phyloP scores from a whole-genome alignment of 2,797 vertebrate genomes.

The Danio kyathit region DNA sequence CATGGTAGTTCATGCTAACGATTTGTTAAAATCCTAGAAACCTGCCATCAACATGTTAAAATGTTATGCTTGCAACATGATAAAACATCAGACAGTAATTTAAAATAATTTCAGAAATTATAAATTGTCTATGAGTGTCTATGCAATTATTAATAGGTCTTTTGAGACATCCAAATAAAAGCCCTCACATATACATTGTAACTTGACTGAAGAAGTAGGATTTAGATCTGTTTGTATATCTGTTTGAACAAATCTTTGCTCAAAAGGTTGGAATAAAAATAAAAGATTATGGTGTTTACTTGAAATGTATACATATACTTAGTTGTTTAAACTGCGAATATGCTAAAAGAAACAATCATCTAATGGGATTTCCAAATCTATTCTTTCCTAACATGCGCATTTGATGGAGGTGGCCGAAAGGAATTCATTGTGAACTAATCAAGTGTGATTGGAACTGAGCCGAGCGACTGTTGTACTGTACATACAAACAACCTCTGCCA shows the following conservation, averaged over 20 bases:
- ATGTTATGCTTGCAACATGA: no score
- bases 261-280: constrained; percentile 22
- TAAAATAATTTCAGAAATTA: background rate
- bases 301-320: constrained; percentile 39
- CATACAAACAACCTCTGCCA: constrained; percentile 47
- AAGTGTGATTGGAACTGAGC: constrained; percentile 51
- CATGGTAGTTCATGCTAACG: no score
- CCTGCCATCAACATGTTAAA: no score
- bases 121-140: background rate
- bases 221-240: background rate
- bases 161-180: background rate
- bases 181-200: background rate
- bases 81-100: no score
- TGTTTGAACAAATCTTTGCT: constrained; percentile 37
- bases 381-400: constrained; percentile 9
- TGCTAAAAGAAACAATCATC: background rate
- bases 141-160: background rate
- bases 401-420: constrained; percentile 41
- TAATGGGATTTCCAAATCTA: background rate
- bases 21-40: no score
- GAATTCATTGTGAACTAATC: constrained; percentile 58
- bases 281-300: constrained; percentile 39
- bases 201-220: background rate
- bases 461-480: constrained; percentile 33
- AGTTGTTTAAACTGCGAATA: constrained; percentile 43